Conservation (phyloP, 2,797 vertebrate genomes). For the Psittacula derbiana region DNA sequence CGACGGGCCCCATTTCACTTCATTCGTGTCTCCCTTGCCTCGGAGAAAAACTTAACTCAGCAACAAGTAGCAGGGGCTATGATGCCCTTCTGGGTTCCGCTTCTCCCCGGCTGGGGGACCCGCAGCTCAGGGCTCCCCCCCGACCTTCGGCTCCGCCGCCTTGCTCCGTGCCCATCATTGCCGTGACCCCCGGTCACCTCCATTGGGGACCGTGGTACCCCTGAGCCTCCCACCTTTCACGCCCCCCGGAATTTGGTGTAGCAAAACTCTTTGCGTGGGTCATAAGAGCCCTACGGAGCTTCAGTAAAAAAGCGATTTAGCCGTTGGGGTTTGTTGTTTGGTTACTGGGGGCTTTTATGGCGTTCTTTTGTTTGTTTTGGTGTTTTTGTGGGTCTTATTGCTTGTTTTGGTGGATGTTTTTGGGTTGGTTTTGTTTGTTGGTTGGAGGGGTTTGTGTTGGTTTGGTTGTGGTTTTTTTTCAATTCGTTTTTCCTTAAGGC, state of each 20-base stretch:
- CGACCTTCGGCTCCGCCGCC: too few relatives aligned
- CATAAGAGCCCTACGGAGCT: accelerated
- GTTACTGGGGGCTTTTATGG: background rate
- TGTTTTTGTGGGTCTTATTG: background rate
- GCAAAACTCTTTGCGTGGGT: background rate
- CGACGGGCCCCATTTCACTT: accelerated
- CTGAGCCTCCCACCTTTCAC: background rate
- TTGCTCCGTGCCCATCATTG: accelerated
- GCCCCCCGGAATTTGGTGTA: accelerated
- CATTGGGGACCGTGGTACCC: accelerated
- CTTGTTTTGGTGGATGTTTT: background rate
- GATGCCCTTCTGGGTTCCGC: background rate
- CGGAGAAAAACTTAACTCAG: background rate
- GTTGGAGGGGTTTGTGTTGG: background rate
- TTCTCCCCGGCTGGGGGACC: background rate
- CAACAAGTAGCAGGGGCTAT: background rate
- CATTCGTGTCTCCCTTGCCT: too few relatives aligned
- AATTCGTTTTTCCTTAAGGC: background rate
- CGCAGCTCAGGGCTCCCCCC: accelerated
- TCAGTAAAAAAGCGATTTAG: background rate
- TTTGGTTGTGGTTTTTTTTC: background rate
- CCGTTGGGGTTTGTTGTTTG: background rate
- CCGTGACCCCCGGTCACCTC: too few relatives aligned
- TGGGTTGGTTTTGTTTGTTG: background rate
- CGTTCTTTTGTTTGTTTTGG: background rate